Evolutionary conservation across 1,140 invertebrate species (phyloP), one percentile per base, ranked within the genome.

Genomic region (Wasmannia auropunctata): DNA sequence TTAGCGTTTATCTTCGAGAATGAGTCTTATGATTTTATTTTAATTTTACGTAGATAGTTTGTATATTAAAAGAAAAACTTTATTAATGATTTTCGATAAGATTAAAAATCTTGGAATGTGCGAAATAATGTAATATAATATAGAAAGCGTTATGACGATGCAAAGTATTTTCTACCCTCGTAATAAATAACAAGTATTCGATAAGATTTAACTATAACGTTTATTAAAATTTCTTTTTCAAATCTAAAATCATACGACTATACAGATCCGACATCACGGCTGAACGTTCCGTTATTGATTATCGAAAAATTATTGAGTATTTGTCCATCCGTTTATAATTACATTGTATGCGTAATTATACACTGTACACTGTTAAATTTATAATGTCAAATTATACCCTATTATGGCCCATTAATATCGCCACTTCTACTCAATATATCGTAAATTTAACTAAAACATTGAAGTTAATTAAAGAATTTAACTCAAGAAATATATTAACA

Each of bases 291-390:
- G 65, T 28, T 69, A 22, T 69, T 40, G n/a, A 40, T 19, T 22
- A 70, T 49, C 7, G 25, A 25, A 49, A 70, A 70, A 46, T 40
- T 70, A 49, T 70, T 19, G 40, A 70, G 8, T 70, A 19, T 70
- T 28, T 3, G 19, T 49, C 7, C 10, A 46, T 70, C 22, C 40
- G 14, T 70, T 16, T n/a, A n/a, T n/a, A n/a, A n/a, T n/a, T n/a
- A n/a, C n/a, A n/a, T n/a, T n/a, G n/a, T n/a, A n/a, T n/a, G n/a
- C n/a, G n/a, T n/a, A n/a, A n/a, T n/a, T n/a, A n/a, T n/a, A n/a
- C n/a, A n/a, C n/a, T n/a, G n/a, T n/a, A n/a, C n/a, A n/a, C n/a
- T n/a, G n/a, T n/a, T n/a, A n/a, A n/a, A n/a, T n/a, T n/a, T n/a
- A n/a, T n/a, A n/a, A n/a, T n/a, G n/a, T n/a, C n/a, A n/a, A n/a